Conservation (phyloP, 1,140 invertebrate species). For the Stenopsyche tienmushanensis region DNA sequence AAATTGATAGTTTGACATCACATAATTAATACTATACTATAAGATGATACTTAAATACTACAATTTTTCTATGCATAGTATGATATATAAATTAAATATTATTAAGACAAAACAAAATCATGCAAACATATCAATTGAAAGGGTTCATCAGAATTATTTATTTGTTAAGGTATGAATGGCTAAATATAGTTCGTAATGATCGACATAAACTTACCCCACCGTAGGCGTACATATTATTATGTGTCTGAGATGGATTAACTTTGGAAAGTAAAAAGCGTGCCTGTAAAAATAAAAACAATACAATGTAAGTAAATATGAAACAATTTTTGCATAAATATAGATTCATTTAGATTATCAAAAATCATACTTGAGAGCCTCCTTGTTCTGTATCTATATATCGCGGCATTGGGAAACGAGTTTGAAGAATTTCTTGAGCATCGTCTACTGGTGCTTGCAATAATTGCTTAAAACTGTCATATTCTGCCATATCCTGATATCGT, state of each 20-base stretch:
- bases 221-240: conserved; percentile 98
- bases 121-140: no score
- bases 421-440: conserved; percentile 96
- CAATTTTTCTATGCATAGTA: no score
- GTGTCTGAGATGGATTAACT: conserved; percentile 99
- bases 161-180: no score
- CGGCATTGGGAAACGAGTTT: conserved; percentile 95
- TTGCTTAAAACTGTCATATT: conserved; percentile 97
- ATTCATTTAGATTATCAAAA: not conserved
- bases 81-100: conserved; percentile 44
- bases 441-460: conserved; percentile 93
- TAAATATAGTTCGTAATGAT: no score
- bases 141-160: no score
- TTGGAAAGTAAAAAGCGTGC: conserved; percentile 97
- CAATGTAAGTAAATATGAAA: conserved; percentile 2
- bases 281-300: conserved; percentile 56
- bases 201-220: conserved; percentile 83
- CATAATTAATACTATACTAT: no score
- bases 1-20: no score
- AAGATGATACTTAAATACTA: no score
- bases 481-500: conserved; percentile 93
- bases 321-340: not conserved
- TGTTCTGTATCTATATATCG: conserved; percentile 99
- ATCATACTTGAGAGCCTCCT: conserved; percentile 75
- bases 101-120: no score